Conservation (phyloP, 37 sponge, comb jelly and placozoan genomes). For the Cladorhizidae sp. region DNA sequence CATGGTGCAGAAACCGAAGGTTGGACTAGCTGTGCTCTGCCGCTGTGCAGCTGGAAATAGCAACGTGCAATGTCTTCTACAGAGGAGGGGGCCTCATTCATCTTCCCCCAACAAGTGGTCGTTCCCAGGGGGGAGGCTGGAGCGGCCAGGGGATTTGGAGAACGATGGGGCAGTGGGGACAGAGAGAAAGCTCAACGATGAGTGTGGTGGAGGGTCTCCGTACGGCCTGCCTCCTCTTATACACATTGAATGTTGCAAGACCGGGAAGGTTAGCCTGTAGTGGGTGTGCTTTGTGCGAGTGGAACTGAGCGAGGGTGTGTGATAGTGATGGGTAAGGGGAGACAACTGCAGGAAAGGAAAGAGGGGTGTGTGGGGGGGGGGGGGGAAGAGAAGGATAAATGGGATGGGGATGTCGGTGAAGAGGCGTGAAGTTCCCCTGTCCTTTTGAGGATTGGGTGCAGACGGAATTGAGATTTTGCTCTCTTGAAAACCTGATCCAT, state of each 20-base stretch:
- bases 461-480: no score
- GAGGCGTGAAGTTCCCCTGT: no score
- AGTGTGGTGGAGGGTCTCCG: slow-evolving; percentile 82
- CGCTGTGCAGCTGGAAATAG: slow-evolving; percentile 48
- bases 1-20: slow-evolving; percentile 35
- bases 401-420: no score
- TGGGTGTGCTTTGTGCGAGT: neutral
- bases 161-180: slow-evolving; percentile 73
- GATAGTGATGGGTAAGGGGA: neutral
- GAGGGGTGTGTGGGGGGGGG: neutral
- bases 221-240: slow-evolving; percentile 81
- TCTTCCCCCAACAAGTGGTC: slow-evolving; percentile 81
- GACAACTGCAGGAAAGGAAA: neutral
- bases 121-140: slow-evolving; percentile 83
- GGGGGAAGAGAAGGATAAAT: no score
- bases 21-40: slow-evolving; percentile 72
- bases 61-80: slow-evolving; percentile 53
- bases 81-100: slow-evolving; percentile 37
- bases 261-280: slow-evolving; percentile 42
- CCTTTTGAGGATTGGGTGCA: no score
- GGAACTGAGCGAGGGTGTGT: no score
- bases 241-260: slow-evolving; percentile 78
- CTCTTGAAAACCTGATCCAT: no score
- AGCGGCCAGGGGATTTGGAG: slow-evolving; percentile 61
- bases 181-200: slow-evolving; percentile 60